Base-by-base conservation (phyloP, 1,140 invertebrate species). In the Drosophila triauraria region DNA sequence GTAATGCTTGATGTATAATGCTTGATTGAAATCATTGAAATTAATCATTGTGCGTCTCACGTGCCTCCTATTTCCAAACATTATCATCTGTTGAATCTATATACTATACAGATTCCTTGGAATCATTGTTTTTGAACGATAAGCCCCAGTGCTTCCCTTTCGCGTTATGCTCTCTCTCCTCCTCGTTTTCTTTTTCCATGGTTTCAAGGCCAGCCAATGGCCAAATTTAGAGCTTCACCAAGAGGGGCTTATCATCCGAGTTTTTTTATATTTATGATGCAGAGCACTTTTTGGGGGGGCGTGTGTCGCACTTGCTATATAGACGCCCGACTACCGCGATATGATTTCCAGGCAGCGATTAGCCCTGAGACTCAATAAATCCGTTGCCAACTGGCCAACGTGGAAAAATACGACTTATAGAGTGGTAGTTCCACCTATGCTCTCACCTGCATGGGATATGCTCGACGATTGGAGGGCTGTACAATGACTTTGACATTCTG, bases 401-500 rank as follows among this genome's bases (percentile, higher is more conserved):
- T 76, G 74, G 71, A 76, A 65, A 75, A 38, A 53, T 53, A 59
- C 71, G 32, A 3, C 27, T 10, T 27, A 35, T n/a, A n/a, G 53
- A 23, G 9, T 38, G 12, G 0, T 10, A 17, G 7, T 17, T 56
- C 17, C 43, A 13, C 3, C 12, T 10, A 10, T 9, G 69, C 69
- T 40, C 35, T 94, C 59, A 95, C 97, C 95, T 98, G 97, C 94
- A 99, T 98, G 4, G 98, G 98, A 94, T 99, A 99, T 2, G 99
- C 98, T 50, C 99, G 94, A 80, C 99, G 94, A 93, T 99, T 99
- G 35, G 98, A 99, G 0, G 99, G 99, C 91, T 99, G 99, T 0
- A 99, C 98, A 13, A 99, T 96, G 23, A 99, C 98, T 93, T 97
- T 98, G 12, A 98, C 95, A 4, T 98, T 98, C 67, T 96, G 94